phyloP scores from a whole-genome alignment of 2,888 invertebrate species.

The Brachyptera putata region DNA sequence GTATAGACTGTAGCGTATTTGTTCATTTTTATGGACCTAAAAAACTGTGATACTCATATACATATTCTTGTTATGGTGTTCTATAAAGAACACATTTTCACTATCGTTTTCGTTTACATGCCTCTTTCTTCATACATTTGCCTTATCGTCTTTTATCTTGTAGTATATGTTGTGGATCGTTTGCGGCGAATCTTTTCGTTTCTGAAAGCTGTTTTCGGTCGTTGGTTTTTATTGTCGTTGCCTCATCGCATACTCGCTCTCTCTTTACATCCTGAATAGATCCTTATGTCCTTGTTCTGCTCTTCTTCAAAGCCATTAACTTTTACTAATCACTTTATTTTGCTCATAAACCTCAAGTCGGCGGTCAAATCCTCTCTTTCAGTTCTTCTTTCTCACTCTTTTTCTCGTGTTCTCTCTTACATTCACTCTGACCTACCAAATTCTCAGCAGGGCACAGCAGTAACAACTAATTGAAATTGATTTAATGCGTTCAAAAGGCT shows the following conservation, averaged over 20 bases:
- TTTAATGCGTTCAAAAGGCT: too few relatives aligned
- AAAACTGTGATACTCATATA: too few relatives aligned
- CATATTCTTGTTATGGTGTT: too few relatives aligned
- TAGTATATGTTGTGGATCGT: background rate
- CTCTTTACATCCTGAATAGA: background rate
- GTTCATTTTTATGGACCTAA: too few relatives aligned
- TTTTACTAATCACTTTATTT: slow-evolving; percentile 13
- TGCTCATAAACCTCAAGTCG: background rate
- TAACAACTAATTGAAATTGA: too few relatives aligned
- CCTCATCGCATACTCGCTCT: background rate
- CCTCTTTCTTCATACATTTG: too few relatives aligned
- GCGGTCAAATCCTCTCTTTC: background rate
- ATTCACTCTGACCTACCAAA: too few relatives aligned
- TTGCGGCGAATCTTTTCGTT: background rate
- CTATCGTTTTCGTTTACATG: too few relatives aligned
- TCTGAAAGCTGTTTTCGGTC: slow-evolving; percentile 2
- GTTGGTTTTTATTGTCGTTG: slow-evolving; percentile 10
- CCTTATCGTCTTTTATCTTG: slow-evolving; percentile 6
- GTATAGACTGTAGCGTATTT: too few relatives aligned
- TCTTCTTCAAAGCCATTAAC: slow-evolving; percentile 10
- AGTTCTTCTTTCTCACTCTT: background rate
- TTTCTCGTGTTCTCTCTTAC: background rate
- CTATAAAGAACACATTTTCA: too few relatives aligned
- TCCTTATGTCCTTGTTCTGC: slow-evolving; percentile 8
- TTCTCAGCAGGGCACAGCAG: too few relatives aligned